A percentile compares a stretch with the other conserved stretches of the same genome.
Evolutionary conservation across 1,140 invertebrate genomes (phyloP).

Genomic region (Apolygus lucorum): DNA sequence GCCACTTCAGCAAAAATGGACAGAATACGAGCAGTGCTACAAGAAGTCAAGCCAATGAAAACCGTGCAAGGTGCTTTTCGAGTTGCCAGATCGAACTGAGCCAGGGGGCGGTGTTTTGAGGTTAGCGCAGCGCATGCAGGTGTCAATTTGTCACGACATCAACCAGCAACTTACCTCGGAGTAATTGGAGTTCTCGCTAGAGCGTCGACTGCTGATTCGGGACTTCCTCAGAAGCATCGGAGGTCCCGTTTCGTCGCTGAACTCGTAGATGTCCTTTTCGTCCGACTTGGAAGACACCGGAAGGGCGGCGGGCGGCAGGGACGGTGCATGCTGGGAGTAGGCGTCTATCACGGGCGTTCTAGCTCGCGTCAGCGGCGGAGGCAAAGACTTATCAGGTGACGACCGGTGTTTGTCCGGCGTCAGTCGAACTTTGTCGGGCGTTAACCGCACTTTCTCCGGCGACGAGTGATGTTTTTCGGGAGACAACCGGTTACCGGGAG

Average conservation of each 20-base stretch:
- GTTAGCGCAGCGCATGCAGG: background rate
- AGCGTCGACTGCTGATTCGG: constrained; percentile 1
- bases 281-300: constrained; percentile 4
- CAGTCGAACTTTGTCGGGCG: too few species aligned
- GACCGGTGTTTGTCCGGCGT: too few species aligned
- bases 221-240: constrained; percentile 10
- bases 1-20: too few species aligned
- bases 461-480: too few species aligned
- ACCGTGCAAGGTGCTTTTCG: background rate
- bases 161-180: background rate
- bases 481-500: too few species aligned
- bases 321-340: background rate
- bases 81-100: background rate
- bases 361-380: background rate
- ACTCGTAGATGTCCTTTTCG: constrained; percentile 44
- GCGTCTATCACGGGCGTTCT: background rate
- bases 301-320: background rate
- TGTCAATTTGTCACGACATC: background rate
- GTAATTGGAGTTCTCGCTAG: constrained; percentile 1
- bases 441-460: too few species aligned
- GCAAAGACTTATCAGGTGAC: too few species aligned
- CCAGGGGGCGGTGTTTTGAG: background rate
- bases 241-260: constrained; percentile 38
- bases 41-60: background rate
- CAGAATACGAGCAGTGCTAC: too few species aligned